These are phyloP conservation scores for Thunnus maccoyii DNA, from an alignment of 2,113 vertebrate genomes.

Conservation along the genomic window DNA sequence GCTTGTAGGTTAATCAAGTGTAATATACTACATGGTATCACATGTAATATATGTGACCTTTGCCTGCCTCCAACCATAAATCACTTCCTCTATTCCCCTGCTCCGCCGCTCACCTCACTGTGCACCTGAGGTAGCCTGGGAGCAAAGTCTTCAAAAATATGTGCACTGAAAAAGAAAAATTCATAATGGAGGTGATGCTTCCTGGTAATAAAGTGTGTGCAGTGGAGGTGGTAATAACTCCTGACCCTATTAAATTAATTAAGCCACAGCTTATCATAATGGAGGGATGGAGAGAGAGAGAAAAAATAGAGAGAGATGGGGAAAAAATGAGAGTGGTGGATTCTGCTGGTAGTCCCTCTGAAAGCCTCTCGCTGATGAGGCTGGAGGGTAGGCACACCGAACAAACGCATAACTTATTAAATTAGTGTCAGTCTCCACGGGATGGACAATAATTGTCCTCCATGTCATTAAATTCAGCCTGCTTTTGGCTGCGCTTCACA, in stretches of 20 bases:
- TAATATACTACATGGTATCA: background rate
- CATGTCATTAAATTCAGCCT: slow-evolving; percentile 80
- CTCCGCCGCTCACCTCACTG: background rate
- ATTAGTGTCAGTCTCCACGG: slow-evolving; percentile 80
- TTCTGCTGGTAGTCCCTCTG: slow-evolving; percentile 69
- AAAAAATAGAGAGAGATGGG: too few relatives aligned
- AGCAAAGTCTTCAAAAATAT: slow-evolving; percentile 30
- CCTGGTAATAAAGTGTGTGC: slow-evolving; percentile 71
- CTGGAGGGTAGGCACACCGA: slow-evolving; percentile 68
- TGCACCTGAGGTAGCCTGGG: slow-evolving; percentile 25
- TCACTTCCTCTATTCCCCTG: background rate
- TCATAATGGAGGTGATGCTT: slow-evolving; percentile 65
- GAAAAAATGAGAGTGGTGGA: slow-evolving; percentile 16
- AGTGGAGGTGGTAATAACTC: slow-evolving; percentile 81
- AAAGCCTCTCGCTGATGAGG: slow-evolving; percentile 71
- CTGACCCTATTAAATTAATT: slow-evolving; percentile 87
- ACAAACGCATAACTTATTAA: slow-evolving; percentile 82
- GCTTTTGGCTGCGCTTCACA: slow-evolving; percentile 67
- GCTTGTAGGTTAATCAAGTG: background rate
- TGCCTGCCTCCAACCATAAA: background rate
- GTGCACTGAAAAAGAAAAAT: slow-evolving; percentile 61
- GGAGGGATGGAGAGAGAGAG: slow-evolving; percentile 30
- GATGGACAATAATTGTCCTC: slow-evolving; percentile 80
- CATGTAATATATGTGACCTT: background rate
- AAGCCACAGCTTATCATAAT: slow-evolving; percentile 81